phyloP scores from a whole-genome alignment of 2,797 vertebrate genomes.

The Falco biarmicus region DNA sequence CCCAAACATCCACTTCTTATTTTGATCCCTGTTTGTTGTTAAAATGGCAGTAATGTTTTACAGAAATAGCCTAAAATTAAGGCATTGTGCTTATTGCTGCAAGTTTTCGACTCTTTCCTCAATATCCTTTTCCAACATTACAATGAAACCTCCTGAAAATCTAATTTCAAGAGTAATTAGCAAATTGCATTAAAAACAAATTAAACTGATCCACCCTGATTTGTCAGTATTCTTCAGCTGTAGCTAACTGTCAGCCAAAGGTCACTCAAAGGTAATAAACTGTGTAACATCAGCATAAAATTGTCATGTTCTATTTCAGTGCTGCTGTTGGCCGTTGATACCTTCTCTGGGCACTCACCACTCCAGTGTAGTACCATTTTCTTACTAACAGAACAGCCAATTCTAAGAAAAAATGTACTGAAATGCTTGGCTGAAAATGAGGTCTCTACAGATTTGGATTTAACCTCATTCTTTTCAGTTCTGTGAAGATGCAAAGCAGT shows the following conservation, averaged over 20 bases:
- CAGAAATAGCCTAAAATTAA: slow-evolving; percentile 50
- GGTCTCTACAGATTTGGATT: background rate
- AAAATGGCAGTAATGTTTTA: slow-evolving; percentile 34
- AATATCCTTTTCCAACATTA: background rate
- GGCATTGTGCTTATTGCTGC: background rate
- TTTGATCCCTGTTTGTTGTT: slow-evolving; percentile 7
- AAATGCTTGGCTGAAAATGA: background rate
- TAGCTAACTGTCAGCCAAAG: slow-evolving; percentile 43
- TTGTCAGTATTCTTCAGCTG: slow-evolving; percentile 55
- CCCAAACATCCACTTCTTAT: background rate
- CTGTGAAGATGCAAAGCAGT: slow-evolving; percentile 16
- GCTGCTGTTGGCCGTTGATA: background rate
- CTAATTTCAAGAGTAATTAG: slow-evolving; percentile 70
- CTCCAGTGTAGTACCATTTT: background rate
- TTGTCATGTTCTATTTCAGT: background rate
- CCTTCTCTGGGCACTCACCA: background rate
- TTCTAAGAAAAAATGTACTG: background rate
- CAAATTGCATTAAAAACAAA: slow-evolving; percentile 63
- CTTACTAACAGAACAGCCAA: background rate
- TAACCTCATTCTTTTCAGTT: background rate
- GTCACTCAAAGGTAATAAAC: slow-evolving; percentile 28
- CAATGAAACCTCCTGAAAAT: slow-evolving; percentile 25
- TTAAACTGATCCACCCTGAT: slow-evolving; percentile 38
- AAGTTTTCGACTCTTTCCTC: slow-evolving; percentile 1
- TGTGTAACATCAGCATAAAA: background rate